Base-by-base conservation (phyloP, 2,888 invertebrate genomes). In the Matsumyia berberina region DNA sequence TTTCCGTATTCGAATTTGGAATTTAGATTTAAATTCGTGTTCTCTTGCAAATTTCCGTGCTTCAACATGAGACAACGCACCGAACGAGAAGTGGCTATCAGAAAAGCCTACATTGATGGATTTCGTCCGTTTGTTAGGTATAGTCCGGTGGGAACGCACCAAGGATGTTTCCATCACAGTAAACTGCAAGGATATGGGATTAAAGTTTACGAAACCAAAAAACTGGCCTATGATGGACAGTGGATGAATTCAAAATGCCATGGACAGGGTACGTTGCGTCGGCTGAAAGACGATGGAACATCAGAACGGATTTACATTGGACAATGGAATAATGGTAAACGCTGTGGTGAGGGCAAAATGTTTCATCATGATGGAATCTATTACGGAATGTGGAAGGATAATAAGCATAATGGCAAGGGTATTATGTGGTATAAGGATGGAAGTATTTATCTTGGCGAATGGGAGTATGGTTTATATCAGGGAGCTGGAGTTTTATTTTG, bases 321-420 rank as follows among this genome's bases (percentile, higher is more conserved):
- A 0, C 77, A 88, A 12, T 91, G 91, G 91, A 60, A 60, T 9
- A 82, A 90, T 19, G 90, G 89, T 46, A 88, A 88, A 86, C 91
- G 90, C 72, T 88, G 88, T 53, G 92, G 91, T 6, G 90, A 90
- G 78, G 92, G 92, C n/a, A 91, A 91, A 62, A 89, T 90, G 53
- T 90, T 89, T 77, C 90, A 89, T 78, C 37, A 86, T 0, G 88
- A 91, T 73, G 90, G 90, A 1, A 87, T 89, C 2, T 91, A 90
- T 73, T 91, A 89, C 55, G 91, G 91, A 6, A 86, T 88, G 31
- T 92, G 91, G 92, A 67, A 86, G 35, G 66, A 86, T 1, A 90
- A 90, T 87, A 88, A 90, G 12, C 89, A 90, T 0, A 88, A 89
- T 72, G 92, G 91, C 0, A 74, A 89, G 31, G 91, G 91, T 29